Evolutionary conservation across 2,113 vertebrate genomes (phyloP), one percentile per base, ranked within the genome.

Genomic region (Oriolus oriolus): DNA sequence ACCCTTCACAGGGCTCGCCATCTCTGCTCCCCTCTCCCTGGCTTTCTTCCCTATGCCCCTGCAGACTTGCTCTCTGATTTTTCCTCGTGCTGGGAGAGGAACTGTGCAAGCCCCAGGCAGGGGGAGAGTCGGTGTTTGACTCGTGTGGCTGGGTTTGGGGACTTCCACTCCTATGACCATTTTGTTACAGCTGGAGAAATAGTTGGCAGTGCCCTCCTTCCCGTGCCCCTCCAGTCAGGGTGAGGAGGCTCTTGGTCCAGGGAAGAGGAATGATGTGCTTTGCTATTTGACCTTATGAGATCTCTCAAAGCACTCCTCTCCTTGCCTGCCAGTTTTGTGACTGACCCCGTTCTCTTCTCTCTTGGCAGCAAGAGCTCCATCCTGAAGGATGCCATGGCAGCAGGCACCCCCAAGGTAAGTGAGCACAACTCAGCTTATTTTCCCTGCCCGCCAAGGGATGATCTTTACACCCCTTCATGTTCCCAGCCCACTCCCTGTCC

Each of bases 361-460:
- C 90, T 98, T 97, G 97, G 81, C 96, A 99, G 99, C 98, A 99
- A 99, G 98, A 99, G 98, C 97, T 97, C 98, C 69, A 98, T 98
- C 93, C 97, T 99, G 98, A 99, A 99, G 98, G 99, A 99, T 96
- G 97, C 95, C 87, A 98, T 98, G 96, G 97, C 98, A 92, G 99
- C 99, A 14, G 99, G 99, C 93, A 99, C 99, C 70, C 99, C 99
- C 66, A 99, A 99, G 99, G 99, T 99, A 98, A 99, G 99, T 96
- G 59, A 93, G 21, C 30, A 80, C 78, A 88, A 66, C 49, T 61
- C 19, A 0, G 41, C 45, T 85, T 27, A 7, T 22, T 41, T 70
- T 39, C 22, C 5, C 11, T 5, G 11, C 5, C 14, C 16, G 2
- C 1, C 15, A 3, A n/a, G 16, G 31, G 45, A 42, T 85, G 59